A percentile compares a stretch with the other conserved stretches of the same genome.
phyloP scores from a whole-genome alignment of 2,888 invertebrate genomes.

The Tiliacea aurago region DNA sequence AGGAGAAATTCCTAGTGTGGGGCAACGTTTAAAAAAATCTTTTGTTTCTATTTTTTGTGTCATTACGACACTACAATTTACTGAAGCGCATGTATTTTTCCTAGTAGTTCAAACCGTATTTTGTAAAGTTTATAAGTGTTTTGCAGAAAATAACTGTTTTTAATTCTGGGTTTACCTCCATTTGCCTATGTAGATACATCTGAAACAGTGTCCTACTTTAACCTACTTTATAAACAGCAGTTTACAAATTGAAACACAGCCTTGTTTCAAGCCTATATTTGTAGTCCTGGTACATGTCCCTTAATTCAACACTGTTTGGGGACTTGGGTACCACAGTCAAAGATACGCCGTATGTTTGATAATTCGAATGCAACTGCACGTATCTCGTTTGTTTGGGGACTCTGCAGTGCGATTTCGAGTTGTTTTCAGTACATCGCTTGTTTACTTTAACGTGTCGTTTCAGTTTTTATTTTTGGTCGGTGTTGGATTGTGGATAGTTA shows the following conservation, averaged over 20 bases:
- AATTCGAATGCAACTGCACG: slow-evolving; percentile 63
- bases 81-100: not conserved
- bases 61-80: too few species aligned
- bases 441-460: slow-evolving; percentile 25
- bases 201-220: slow-evolving; percentile 4
- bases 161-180: not conserved
- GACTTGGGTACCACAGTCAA: slow-evolving; percentile 27
- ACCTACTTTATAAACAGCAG: slow-evolving; percentile 9
- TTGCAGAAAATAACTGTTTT: not conserved
- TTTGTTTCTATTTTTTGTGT: not conserved
- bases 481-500: slow-evolving; percentile 8
- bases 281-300: slow-evolving; percentile 33
- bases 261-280: slow-evolving; percentile 29
- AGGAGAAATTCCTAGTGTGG: too few species aligned
- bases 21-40: too few species aligned
- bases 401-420: slow-evolving; percentile 38
- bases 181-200: not conserved
- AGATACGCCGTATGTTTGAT: slow-evolving; percentile 54
- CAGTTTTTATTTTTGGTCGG: slow-evolving; percentile 24
- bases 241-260: slow-evolving; percentile 35
- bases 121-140: not conserved
- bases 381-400: slow-evolving; percentile 40
- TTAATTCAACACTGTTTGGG: slow-evolving; percentile 57
- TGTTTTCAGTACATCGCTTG: slow-evolving; percentile 24
- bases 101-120: not conserved